Conservation (phyloP, 2,113 vertebrate genomes). For the Polypterus senegalus region DNA sequence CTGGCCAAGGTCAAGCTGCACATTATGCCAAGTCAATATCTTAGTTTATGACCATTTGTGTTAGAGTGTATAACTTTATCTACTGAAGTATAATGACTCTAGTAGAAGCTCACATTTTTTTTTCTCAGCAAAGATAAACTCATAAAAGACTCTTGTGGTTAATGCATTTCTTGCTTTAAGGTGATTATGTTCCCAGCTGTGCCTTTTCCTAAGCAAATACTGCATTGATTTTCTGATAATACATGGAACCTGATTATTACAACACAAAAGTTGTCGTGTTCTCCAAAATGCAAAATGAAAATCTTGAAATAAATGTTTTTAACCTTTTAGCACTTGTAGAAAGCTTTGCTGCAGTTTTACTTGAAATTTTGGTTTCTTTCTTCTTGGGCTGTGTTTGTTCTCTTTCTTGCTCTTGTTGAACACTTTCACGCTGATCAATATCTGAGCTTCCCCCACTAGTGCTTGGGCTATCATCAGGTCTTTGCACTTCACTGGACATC, state of each 20-base stretch:
- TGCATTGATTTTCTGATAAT: too few species aligned
- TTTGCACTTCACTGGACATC: conserved; percentile 95
- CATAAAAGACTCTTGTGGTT: not conserved
- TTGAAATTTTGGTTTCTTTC: conserved; percentile 96
- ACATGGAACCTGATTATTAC: too few species aligned
- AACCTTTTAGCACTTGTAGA: conserved; percentile 98
- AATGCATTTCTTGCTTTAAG: not conserved
- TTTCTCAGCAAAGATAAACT: too few species aligned
- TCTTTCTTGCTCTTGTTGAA: conserved; percentile 82
- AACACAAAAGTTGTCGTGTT: too few species aligned
- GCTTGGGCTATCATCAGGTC: conserved; percentile 94
- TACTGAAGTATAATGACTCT: not conserved
- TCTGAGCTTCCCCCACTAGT: conserved; percentile 96
- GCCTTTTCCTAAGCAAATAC: too few species aligned
- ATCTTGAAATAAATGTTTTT: not conserved
- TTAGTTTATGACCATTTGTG: not conserved
- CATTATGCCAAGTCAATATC: not conserved
- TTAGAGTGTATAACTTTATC: not conserved
- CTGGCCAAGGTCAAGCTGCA: not conserved
- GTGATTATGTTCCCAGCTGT: too few species aligned
- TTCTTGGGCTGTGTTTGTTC: conserved; percentile 92
- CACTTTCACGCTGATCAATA: conserved; percentile 82
- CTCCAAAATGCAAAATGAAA: not conserved
- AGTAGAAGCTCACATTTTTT: not conserved
- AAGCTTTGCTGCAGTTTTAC: conserved; percentile 94